Percentiles rank a stretch among this genome's conserved stretches.
phyloP scores from a whole-genome alignment of 2,888 invertebrate species.

The Heterodera filipjevi region DNA sequence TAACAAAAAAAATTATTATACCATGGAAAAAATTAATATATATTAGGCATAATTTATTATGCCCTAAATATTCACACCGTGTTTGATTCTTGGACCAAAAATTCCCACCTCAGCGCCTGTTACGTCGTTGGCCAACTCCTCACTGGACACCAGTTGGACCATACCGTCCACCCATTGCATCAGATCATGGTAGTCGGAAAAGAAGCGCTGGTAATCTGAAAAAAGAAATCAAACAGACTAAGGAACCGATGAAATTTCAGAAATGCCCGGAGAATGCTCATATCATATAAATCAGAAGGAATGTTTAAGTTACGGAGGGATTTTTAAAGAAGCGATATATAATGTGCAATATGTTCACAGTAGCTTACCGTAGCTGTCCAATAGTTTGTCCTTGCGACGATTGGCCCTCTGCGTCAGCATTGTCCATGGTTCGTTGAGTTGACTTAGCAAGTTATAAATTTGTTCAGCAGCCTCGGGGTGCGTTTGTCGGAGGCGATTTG shows the following conservation, averaged over 20 bases:
- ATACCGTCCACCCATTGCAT: conserved; percentile 99
- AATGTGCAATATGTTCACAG: too few species aligned
- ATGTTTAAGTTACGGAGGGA: too few species aligned
- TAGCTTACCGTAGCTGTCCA: conserved; percentile 79
- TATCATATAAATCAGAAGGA: too few species aligned
- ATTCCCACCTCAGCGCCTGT: conserved; percentile 71
- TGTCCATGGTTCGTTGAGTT: conserved; percentile 97
- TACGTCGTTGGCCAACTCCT: conserved; percentile 96
- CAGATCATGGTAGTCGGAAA: conserved; percentile 92
- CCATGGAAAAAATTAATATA: too few species aligned
- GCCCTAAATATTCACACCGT: too few species aligned
- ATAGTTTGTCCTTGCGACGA: conserved; percentile 89
- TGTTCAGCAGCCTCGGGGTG: conserved; percentile 98
- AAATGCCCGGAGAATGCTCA: too few species aligned
- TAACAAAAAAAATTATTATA: too few species aligned
- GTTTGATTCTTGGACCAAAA: too few species aligned
- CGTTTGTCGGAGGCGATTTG: conserved; percentile 81
- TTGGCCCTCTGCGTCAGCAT: conserved; percentile 86
- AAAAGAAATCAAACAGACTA: background rate
- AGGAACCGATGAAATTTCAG: background rate
- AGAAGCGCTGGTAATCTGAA: conserved; percentile 87
- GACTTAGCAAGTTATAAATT: conserved; percentile 93
- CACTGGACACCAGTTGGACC: conserved; percentile 90
- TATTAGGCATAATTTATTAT: too few species aligned
- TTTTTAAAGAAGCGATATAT: too few species aligned